Percentiles rank a stretch among this genome's conserved stretches.
These are phyloP conservation scores for Phyto melanocephala DNA, from an alignment of 2,888 invertebrate species.

Conservation along the genomic window DNA sequence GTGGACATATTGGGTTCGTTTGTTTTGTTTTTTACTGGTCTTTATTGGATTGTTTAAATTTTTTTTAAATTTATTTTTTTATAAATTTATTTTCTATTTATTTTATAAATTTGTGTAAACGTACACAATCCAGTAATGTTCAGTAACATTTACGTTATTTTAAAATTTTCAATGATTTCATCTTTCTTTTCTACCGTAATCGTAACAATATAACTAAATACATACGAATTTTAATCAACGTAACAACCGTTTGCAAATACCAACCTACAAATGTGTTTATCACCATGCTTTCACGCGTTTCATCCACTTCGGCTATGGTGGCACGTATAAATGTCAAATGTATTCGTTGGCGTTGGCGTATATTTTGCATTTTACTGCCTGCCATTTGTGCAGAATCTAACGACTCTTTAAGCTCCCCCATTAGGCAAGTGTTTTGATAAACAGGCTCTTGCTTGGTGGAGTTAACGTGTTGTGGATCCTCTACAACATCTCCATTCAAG, in stretches of 20 bases:
- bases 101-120: no score
- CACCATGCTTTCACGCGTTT: slow-evolving; percentile 70
- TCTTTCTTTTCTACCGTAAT: no score
- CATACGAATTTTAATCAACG: background rate
- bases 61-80: no score
- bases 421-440: slow-evolving; percentile 73
- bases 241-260: slow-evolving; percentile 56
- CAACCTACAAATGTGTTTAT: slow-evolving; percentile 77
- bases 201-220: no score
- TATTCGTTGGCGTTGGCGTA: slow-evolving; percentile 48
- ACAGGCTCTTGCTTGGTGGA: slow-evolving; percentile 70
- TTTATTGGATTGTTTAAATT: no score
- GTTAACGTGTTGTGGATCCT: slow-evolving; percentile 60
- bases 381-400: slow-evolving; percentile 61
- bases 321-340: slow-evolving; percentile 72
- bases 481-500: slow-evolving; percentile 71
- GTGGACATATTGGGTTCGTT: no score
- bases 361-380: background rate
- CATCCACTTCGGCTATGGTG: slow-evolving; percentile 68
- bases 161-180: no score
- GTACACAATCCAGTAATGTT: no score
- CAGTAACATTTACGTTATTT: no score
- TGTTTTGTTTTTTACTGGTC: no score
- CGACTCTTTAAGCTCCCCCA: slow-evolving; percentile 61
- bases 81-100: no score